Base-by-base conservation (phyloP, 2,797 vertebrate genomes). In the Myotis pilosus region DNA sequence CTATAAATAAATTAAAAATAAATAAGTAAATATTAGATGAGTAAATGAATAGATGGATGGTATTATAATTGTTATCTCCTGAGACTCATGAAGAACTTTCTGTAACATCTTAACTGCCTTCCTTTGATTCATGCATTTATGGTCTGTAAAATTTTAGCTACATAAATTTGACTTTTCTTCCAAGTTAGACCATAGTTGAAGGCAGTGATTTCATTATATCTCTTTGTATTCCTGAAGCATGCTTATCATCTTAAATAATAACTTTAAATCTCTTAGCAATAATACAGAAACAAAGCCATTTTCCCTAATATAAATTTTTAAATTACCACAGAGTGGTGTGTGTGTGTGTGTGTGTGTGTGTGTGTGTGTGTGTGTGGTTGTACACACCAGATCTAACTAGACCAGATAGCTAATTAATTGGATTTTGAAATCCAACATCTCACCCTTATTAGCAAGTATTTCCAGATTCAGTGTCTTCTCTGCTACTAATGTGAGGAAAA, bases 361-460 rank as follows among this genome's bases (percentile, higher is more conserved):
- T 44, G 28, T 44, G 25, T 44, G 10, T 55, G 25, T 41, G 53
- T 38, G 33, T 79, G 38, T 82, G 20, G 49, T 20, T 71, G 1
- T 44, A 30, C 25, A 36, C 17, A 68, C n/a, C 64, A 68, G 25
- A 85, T 94, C 88, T 95, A 92, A 92, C 47, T 41, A 83, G 3
- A 47, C 19, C 66, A 78, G n/a, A 92, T 86, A 94, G 28, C 83
- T 82, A 78, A 89, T 95, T 97, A 97, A 96, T 79, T 94, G 87
- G 84, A 92, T 36, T 84, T 80, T 44, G 49, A 96, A 91, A 94
- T 94, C 83, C 92, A 95, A 85, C 41, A 92, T 91, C 47, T 94
- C 72, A 79, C 23, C 87, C 87, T 95, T 95, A 95, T 97, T 94
- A 95, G 78, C 47, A 79, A 94, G 62, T 89, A 89, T 96, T 91